These are phyloP conservation scores for Cydia pomonella DNA, from an alignment of 1,140 invertebrate species.

Conservation along the genomic window DNA sequence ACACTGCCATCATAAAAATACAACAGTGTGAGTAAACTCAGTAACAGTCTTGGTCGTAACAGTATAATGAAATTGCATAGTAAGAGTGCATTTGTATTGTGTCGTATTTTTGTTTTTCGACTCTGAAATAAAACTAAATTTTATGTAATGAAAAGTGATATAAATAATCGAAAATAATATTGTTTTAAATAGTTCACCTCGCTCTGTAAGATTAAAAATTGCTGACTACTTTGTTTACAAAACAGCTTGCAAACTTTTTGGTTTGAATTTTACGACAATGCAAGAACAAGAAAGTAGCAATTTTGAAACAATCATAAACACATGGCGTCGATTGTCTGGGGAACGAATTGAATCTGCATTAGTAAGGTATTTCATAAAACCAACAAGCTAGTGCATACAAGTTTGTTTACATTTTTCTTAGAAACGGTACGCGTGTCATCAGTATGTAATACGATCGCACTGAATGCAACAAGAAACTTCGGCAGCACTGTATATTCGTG, in stretches of 20 bases:
- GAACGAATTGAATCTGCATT: conserved; percentile 55
- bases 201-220: not conserved
- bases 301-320: conserved; percentile 69
- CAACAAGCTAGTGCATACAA: not conserved
- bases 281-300: conserved; percentile 61
- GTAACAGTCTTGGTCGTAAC: not conserved
- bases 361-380: conserved; percentile 51
- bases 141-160: not conserved
- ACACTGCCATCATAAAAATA: not conserved
- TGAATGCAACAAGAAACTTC: conserved; percentile 8
- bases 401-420: conserved; percentile 29
- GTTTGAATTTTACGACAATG: conserved; percentile 56
- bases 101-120: not conserved
- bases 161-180: not conserved
- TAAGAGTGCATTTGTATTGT: not conserved
- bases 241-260: conserved; percentile 57
- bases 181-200: not conserved
- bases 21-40: not conserved
- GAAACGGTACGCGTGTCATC: conserved; percentile 16
- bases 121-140: conserved; percentile 7
- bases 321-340: conserved; percentile 69
- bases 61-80: conserved; percentile 7
- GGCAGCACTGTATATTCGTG: not conserved
- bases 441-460: conserved; percentile 4
- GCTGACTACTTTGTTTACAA: conserved; percentile 24